Evolutionary conservation across 2,888 invertebrate species (phyloP).

Genomic region (Hipparchia semele): DNA sequence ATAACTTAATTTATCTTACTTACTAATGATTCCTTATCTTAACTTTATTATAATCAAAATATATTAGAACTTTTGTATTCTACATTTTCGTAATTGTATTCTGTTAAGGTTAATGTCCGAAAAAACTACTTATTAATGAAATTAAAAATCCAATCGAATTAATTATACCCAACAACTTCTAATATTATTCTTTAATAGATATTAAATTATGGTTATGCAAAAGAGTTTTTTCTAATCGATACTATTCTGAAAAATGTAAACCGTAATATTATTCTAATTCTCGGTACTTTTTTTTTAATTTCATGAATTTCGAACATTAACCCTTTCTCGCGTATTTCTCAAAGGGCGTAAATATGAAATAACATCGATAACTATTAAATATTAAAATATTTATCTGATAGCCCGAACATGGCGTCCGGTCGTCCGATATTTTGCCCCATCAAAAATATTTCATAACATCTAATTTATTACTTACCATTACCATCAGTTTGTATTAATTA

Average conservation of each 20-base stretch:
- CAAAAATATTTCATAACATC: constrained; percentile 38
- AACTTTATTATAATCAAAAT: constrained; percentile 43
- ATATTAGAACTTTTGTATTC: constrained; percentile 34
- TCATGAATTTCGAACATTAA: constrained; percentile 31
- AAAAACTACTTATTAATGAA: not conserved
- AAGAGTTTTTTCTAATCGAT: not conserved
- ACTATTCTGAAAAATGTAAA: not conserved
- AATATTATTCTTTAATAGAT: not conserved
- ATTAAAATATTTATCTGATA: constrained; percentile 44
- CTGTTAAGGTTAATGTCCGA: constrained; percentile 36
- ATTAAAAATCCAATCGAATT: not conserved
- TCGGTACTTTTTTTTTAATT: not conserved
- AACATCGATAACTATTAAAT: constrained; percentile 36
- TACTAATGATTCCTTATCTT: constrained; percentile 35
- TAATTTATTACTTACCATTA: constrained; percentile 2
- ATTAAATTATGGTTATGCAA: not conserved
- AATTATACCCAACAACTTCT: not conserved
- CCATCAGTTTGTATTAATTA: constrained; percentile 3
- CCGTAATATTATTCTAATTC: too few relatives aligned
- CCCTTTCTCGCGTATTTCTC: constrained; percentile 22
- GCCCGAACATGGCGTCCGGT: constrained; percentile 30
- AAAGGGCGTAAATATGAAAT: constrained; percentile 32
- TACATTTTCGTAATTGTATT: constrained; percentile 6
- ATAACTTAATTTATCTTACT: constrained; percentile 22
- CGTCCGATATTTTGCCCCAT: constrained; percentile 33